A percentile compares a stretch with the other conserved stretches of the same genome.
Conservation (phyloP, 2,797 vertebrate species). For the Morus bassanus region DNA sequence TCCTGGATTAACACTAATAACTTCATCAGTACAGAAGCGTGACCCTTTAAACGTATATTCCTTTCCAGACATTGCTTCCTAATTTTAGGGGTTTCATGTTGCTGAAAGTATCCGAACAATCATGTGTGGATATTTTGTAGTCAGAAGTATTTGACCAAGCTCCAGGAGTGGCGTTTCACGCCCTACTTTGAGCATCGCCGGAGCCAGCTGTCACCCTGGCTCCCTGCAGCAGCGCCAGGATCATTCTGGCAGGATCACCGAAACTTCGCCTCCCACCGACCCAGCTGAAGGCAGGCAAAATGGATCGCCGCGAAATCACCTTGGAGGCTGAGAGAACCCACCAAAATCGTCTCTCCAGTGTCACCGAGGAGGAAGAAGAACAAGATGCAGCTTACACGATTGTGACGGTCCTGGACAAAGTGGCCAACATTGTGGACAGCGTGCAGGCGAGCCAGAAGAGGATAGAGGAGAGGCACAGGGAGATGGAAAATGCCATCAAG, state of each 20-base stretch:
- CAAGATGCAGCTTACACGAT: conserved; percentile 90
- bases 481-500: conserved; percentile 89
- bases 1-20: conserved; percentile 60
- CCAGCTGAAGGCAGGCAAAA: conserved; percentile 70
- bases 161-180: conserved; percentile 78
- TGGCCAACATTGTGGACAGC: conserved; percentile 91
- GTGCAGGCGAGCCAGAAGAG: conserved; percentile 94
- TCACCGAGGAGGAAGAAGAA: conserved; percentile 84
- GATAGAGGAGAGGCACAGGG: conserved; percentile 92
- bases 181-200: conserved; percentile 71
- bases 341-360: conserved; percentile 75
- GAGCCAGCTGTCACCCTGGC: conserved; percentile 71
- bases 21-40: conserved; percentile 41
- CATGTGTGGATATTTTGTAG: conserved; percentile 75
- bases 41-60: conserved; percentile 59
- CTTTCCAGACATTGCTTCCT: conserved; percentile 69
- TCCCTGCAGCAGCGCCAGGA: conserved; percentile 60
- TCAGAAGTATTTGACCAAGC: conserved; percentile 79
- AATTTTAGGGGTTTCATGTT: conserved; percentile 83
- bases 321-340: conserved; percentile 62
- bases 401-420: conserved; percentile 92
- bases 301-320: conserved; percentile 70
- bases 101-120: conserved; percentile 74
- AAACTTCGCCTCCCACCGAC: conserved; percentile 3
- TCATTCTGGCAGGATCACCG: conserved; percentile 15